Base-by-base conservation (phyloP, 2,113 vertebrate species). In the Myrmophylax atrothorax region DNA sequence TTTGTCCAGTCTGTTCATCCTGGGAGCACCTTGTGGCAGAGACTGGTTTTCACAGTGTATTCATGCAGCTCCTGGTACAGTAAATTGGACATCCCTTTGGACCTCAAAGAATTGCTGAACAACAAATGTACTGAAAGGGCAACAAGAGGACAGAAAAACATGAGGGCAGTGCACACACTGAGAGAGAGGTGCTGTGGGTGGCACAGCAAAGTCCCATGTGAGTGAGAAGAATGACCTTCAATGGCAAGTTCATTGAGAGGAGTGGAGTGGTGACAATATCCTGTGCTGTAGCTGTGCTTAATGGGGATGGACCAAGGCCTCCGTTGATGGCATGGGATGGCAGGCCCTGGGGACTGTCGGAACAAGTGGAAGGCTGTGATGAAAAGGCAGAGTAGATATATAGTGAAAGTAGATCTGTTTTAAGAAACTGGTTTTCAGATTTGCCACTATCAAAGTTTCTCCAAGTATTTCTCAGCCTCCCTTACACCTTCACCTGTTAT, bases 101-200 rank as follows among this genome's bases (percentile, higher is more conserved):
- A 26, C 25, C 5, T 52, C 16, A 59, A 49, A 69, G 68, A 33
- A 58, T 14, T 66, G 7, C 22, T 80, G 42, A 76, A 35, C 68
- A 50, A 17, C 0, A 37, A 37, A 85, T 42, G 19, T 53, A 64
- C 19, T 67, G 18, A 11, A 46, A n/a, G 22, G 38, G 6, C 28
- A 55, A 16, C 33, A 50, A 47, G 33, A 67, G 5, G 5, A 62
- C 49, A 38, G 13, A 35, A 66, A 68, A 8, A 4, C 14, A 52
- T 0, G 5, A 47, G 42, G 9, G 3, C 10, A 35, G 11, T 10
- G 24, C n/a, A n/a, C n/a, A n/a, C n/a, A n/a, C n/a, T n/a, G n/a
- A 0, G 44, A 49, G 23, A n/a, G 10, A 20, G 17, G 10, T 29
- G 50, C 14, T 0, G 0, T 46, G 14, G 22, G 40, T 87, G 31